Conservation (phyloP, 2,888 invertebrate genomes). For the Strigamia transsilvanica region DNA sequence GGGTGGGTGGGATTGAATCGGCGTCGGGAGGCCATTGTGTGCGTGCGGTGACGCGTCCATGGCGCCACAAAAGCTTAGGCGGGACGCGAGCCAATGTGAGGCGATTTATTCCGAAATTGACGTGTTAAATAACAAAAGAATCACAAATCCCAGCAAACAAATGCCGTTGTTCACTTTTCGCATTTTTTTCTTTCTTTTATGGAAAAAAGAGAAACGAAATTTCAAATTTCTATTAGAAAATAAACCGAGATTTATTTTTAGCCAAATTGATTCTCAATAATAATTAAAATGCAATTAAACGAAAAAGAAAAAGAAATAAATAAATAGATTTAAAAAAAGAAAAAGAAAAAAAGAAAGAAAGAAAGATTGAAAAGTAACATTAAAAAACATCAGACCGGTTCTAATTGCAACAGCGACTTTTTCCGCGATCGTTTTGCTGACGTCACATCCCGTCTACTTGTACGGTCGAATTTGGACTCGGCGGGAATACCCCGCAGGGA, state of each 20-base stretch:
- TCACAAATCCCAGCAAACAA: slow-evolving; percentile 29
- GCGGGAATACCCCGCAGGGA: slow-evolving; percentile 40
- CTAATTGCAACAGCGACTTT: slow-evolving; percentile 12
- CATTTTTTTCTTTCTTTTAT: too few relatives aligned
- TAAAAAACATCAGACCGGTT: slow-evolving; percentile 30
- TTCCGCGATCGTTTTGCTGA: slow-evolving; percentile 37
- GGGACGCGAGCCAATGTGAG: background rate
- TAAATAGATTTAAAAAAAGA: too few relatives aligned
- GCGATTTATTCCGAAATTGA: slow-evolving; percentile 30
- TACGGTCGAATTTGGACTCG: slow-evolving; percentile 3
- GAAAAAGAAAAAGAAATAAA: too few relatives aligned
- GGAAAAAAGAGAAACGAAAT: too few relatives aligned
- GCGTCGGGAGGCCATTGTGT: slow-evolving; percentile 4
- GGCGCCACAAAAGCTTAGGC: slow-evolving; percentile 44
- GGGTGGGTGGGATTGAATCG: slow-evolving; percentile 24
- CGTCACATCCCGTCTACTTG: slow-evolving; percentile 23
- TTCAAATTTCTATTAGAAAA: background rate
- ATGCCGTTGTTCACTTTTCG: background rate
- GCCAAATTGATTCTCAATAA: background rate
- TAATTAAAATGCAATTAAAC: background rate
- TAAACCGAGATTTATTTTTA: background rate
- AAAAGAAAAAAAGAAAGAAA: background rate
- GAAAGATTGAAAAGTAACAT: background rate
- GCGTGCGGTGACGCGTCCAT: slow-evolving; percentile 20
- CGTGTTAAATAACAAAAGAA: slow-evolving; percentile 26